Conservation (phyloP, 2,888 invertebrate genomes). For the Syritta pipiens region DNA sequence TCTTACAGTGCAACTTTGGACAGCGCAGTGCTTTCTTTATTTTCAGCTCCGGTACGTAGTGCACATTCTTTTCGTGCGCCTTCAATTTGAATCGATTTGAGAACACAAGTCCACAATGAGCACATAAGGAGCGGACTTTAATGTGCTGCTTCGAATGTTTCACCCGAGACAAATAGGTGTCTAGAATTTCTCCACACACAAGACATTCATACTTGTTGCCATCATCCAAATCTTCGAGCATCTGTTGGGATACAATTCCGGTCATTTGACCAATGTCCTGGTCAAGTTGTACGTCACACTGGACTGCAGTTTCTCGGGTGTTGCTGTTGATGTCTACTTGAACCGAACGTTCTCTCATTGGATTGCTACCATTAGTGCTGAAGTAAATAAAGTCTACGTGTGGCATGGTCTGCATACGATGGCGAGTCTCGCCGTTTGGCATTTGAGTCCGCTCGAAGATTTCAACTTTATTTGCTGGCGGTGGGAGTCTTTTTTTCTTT, state of each 20-base stretch:
- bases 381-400: constrained; percentile 20
- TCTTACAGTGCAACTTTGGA: constrained; percentile 22
- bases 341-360: constrained; percentile 21
- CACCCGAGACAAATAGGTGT: not conserved
- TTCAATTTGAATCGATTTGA: not conserved
- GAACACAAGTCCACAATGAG: constrained; percentile 17
- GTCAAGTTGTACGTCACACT: constrained; percentile 39
- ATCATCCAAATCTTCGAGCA: not conserved
- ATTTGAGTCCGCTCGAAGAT: too few species aligned
- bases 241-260: not conserved
- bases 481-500: too few species aligned
- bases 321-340: constrained; percentile 5
- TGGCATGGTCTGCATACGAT: not conserved
- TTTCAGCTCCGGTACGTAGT: not conserved
- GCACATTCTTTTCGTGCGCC: constrained; percentile 10
- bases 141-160: constrained; percentile 14
- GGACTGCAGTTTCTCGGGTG: not conserved
- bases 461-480: too few species aligned
- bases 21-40: constrained; percentile 30
- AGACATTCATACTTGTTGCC: constrained; percentile 18
- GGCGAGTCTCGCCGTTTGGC: too few species aligned
- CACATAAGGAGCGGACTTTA: not conserved
- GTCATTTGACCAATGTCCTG: not conserved
- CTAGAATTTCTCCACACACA: constrained; percentile 39
- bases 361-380: not conserved